Base-by-base conservation (phyloP, 2,888 invertebrate species). In the Eustalomyia histrio region DNA sequence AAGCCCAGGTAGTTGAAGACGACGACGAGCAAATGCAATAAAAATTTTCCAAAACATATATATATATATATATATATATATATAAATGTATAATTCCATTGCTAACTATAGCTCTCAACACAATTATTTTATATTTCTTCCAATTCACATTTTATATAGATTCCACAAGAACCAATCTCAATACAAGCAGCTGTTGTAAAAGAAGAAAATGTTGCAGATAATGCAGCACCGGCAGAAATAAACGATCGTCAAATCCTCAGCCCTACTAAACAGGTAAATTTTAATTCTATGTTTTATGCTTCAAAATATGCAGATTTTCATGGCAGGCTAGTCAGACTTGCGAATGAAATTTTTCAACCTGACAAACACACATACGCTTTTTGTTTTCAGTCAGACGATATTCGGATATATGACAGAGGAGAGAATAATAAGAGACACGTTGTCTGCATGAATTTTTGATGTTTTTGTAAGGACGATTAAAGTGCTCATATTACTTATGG, bases 181-280 rank as follows among this genome's bases (percentile, higher is more conserved):
- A 16, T 12, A 39, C 10, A 35, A 16, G 8, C 24, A 16, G 8
- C 35, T 21, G 5, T 29, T 8, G 33, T 21, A 55, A 35, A 53
- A 52, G 61, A 76, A 33, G 39, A 75, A 9, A 47, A 52, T 16
- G 60, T 55, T 17, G 33, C 60, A 47, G 75, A 76, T 55, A 61
- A 60, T 21, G 14, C 61, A 43, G 16, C 47, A 14, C 6, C 43
- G 10, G 7, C 14, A 2, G 12, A 53, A 43, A 55, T 29, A 14
- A 47, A 35, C 14, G 29, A 47, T 2, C 47, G 47, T 0, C 43
- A 33, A 2, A 55, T 9, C 43, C 18, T 29, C n/a, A 39, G 33
- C 12, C 7, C 35, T 14, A 58, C 18, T 33, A 67, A 76, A 63
- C 75, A 76, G 75, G 75, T 76, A 76, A 60, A 39, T 63, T 63